A percentile compares a stretch with the other conserved stretches of the same genome.
phyloP scores from a whole-genome alignment of 2,797 vertebrate genomes.

The Gadopsis marmoratus region DNA sequence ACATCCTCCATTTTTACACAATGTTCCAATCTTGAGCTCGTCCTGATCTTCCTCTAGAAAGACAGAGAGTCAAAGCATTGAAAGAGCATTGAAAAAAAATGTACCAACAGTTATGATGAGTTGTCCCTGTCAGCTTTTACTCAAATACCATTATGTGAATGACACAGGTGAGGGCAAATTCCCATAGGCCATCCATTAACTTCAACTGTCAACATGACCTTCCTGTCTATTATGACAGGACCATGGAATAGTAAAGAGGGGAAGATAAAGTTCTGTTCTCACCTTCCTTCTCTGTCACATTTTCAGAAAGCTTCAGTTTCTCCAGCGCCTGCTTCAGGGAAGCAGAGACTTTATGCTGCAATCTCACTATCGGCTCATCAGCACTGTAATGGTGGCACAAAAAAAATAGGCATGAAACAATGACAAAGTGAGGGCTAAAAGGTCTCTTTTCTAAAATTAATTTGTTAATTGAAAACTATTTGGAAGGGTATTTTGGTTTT shows the following conservation, averaged over 20 bases:
- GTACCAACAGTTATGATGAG: constrained; percentile 18
- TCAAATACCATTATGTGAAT: constrained; percentile 52
- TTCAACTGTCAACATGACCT: constrained; percentile 66
- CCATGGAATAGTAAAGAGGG: neutral
- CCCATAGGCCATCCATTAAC: constrained; percentile 66
- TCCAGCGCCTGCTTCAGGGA: constrained; percentile 96
- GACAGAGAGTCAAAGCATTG: constrained; percentile 16
- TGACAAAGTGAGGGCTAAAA: neutral
- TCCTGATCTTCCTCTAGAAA: constrained; percentile 90
- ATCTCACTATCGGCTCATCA: constrained; percentile 91
- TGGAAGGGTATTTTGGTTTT: neutral
- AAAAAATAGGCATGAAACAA: constrained; percentile 11
- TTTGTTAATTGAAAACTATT: constrained; percentile 1
- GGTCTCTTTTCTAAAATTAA: neutral
- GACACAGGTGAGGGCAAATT: constrained; percentile 52
- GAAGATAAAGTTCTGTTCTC: constrained; percentile 41
- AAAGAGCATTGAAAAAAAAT: constrained; percentile 43
- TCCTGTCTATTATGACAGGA: constrained; percentile 38
- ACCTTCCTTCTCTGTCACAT: constrained; percentile 87
- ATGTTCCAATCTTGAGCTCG: constrained; percentile 94
- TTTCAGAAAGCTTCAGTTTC: constrained; percentile 93
- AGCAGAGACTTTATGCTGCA: constrained; percentile 92
- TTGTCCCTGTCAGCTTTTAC: constrained; percentile 50
- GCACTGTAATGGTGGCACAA: constrained; percentile 81
- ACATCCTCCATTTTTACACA: constrained; percentile 97